Conservation (phyloP, 2,888 invertebrate species). For the Tuberolachnus salignus region DNA sequence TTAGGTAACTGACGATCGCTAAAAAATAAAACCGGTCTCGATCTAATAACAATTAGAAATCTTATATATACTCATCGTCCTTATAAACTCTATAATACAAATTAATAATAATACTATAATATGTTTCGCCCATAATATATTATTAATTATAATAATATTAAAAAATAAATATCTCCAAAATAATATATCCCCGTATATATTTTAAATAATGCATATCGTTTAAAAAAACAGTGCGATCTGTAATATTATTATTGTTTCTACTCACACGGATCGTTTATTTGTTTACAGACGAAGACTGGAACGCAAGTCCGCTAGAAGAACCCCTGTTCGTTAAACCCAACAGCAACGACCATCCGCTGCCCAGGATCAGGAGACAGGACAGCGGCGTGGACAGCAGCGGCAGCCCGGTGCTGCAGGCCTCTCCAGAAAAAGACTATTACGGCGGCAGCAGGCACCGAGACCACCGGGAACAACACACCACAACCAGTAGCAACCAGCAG, state of each 20-base stretch:
- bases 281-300: conserved; percentile 77
- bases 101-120: conserved; percentile 5
- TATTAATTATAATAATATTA: background rate
- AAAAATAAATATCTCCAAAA: background rate
- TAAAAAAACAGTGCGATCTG: background rate
- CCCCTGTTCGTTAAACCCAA: conserved; percentile 67
- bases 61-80: background rate
- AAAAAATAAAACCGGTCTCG: conserved; percentile 4
- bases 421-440: conserved; percentile 50
- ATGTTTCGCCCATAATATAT: background rate
- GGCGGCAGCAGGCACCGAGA: background rate
- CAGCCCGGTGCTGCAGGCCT: conserved; percentile 53
- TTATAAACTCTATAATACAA: conserved; percentile 1
- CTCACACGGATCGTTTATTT: background rate
- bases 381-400: conserved; percentile 57
- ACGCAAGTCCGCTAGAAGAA: conserved; percentile 68
- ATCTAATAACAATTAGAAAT: conserved; percentile 11
- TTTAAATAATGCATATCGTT: background rate
- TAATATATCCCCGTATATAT: background rate
- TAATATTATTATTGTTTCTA: background rate
- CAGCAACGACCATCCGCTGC: conserved; percentile 64
- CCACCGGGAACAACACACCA: conserved; percentile 1
- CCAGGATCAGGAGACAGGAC: conserved; percentile 62
- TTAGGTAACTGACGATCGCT: background rate
- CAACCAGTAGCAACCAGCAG: background rate